Evolutionary conservation across 2,888 invertebrate genomes (phyloP), one percentile per base, ranked within the genome.

Genomic region (Caenorhabditis sp.): DNA sequence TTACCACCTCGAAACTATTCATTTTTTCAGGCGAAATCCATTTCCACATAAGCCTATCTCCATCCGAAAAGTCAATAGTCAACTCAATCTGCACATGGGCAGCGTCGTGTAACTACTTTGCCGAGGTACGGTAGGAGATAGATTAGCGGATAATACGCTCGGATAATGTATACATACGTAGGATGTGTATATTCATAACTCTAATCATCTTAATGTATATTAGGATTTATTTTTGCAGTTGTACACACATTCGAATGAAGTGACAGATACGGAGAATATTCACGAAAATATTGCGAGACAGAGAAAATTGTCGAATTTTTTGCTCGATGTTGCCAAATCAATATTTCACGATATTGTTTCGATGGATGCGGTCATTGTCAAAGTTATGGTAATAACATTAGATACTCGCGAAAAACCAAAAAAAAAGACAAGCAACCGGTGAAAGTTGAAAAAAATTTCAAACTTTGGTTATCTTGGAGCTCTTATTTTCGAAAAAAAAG

Each of bases 281-380:
- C 75, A 75, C 37, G 83, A 84, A 36, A 77, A 80, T 31, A 66
- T 81, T 58, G 83, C 79, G 57, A 76, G 74, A 69, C 71, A 80
- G 43, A 57, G 78, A 23, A 76, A 80, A 53, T 55, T 78, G 26
- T 92, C 93, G 58, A 93, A 93, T 75, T 93, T 93, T 86, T 90
- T 94, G 0, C 89, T 94, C 60, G 92, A 92, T 61, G 93, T 94
- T 43, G 93, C 93, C 58, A 93, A 93, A 88, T 93, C 93, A 10
- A 93, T 94, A 86, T 94, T 94, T 86, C 93, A 94, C 90, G 93
- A 94, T 85, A 94, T 94, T 91, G 92, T 93, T 58, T 93, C 93
- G 78, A 92, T 94, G 90, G 93, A 94, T 82, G 91, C 91, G 68
- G 90, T 94, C 0, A 93, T 94, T 37, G 92, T 93, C 88, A 93